Base-by-base conservation (phyloP, 1,140 invertebrate species). In the Coptotermes formosanus region DNA sequence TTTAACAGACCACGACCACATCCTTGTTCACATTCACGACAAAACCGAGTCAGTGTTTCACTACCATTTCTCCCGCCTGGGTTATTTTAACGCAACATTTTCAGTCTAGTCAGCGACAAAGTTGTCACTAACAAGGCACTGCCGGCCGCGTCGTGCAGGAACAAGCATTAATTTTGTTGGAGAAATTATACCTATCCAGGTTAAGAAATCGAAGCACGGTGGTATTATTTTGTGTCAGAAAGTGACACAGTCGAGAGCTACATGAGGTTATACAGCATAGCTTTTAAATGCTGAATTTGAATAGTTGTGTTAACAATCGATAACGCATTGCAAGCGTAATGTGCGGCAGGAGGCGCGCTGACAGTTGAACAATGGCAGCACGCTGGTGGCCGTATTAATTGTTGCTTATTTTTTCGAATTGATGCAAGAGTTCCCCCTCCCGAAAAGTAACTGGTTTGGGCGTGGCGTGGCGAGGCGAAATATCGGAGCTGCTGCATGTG, bases 381-480 rank as follows among this genome's bases (percentile, higher is more conserved):
- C 38, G 25, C 75, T 38, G 45, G 23, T 38, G 38, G 82, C 82
- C 30, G 82, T 44, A 43, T 6, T 32, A 4, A 25, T 83, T 44
- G n/a, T 45, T 38, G 25, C 82, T 11, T 44, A n/a, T 83, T 82
- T 48, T 48, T 48, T 12, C 45, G 45, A 23, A 25, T 64, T 4
- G 59, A 69, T 69, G 64, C 64, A 69, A 69, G 3, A n/a, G 21
- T 69, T 25, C 64, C 64, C 64, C 64, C 64, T 69, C 64, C 64
- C 64, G 64, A 69, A 69, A 69, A 69, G 16, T 9, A 45, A 84
- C 83, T 55, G 83, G 83, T 84, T 52, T 84, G 83, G 83, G 83
- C 83, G 83, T 84, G 83, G 83, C 83, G 83, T 52, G 83, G 43
- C 43, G 83, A 48, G 32, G 32, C 83, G 52, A 69, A 69, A 69